These are phyloP conservation scores for Enteromius mattozi DNA, from an alignment of 2,797 vertebrate genomes.

Conservation along the genomic window DNA sequence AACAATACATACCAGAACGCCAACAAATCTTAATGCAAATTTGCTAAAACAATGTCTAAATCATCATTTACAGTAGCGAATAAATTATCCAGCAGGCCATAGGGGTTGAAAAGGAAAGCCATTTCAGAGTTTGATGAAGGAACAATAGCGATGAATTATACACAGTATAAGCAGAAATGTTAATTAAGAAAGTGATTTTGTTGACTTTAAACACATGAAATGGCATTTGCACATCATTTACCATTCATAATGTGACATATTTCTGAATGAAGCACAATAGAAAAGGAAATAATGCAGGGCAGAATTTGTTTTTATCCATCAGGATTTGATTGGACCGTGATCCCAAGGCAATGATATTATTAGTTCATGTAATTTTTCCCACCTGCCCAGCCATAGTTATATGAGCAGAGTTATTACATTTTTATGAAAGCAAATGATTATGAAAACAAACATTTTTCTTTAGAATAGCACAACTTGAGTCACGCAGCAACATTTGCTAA, in stretches of 20 bases:
- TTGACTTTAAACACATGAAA: constrained; percentile 10
- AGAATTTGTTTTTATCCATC: constrained; percentile 9
- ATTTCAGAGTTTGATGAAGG: background rate
- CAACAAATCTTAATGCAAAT: background rate
- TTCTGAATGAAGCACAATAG: background rate
- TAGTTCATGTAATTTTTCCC: background rate
- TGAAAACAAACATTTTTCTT: constrained; percentile 13
- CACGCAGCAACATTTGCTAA: background rate
- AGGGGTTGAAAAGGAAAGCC: background rate
- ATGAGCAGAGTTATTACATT: background rate
- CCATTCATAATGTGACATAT: constrained; percentile 4
- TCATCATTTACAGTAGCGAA: background rate
- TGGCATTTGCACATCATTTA: background rate
- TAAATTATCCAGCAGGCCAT: background rate
- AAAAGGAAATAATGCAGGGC: background rate
- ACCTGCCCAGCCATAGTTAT: background rate
- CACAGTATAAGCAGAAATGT: background rate
- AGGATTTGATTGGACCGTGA: background rate
- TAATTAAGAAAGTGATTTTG: constrained; percentile 2
- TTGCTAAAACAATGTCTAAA: background rate
- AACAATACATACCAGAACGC: background rate
- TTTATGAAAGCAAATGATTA: constrained; percentile 23
- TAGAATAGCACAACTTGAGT: background rate
- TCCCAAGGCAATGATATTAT: background rate
- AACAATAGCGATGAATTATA: background rate